Conservation (phyloP, 2,113 vertebrate genomes). For the Oenanthe melanoleuca region DNA sequence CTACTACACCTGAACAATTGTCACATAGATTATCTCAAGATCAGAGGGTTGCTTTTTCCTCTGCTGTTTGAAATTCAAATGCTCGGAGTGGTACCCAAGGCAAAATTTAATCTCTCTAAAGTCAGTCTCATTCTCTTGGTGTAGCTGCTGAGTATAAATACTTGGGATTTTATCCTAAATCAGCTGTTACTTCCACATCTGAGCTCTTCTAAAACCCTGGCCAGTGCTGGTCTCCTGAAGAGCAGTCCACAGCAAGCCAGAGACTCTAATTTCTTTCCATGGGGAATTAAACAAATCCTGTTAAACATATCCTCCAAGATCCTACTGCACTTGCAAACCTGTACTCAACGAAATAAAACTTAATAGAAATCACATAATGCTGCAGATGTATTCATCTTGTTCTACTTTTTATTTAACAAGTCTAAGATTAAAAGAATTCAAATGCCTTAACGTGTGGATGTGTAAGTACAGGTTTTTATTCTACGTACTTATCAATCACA, state of each 20-base stretch:
- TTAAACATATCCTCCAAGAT: neutral
- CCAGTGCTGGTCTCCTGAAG: neutral
- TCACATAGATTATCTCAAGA: neutral
- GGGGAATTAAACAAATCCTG: neutral
- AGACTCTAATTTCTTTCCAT: neutral
- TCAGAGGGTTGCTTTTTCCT: neutral
- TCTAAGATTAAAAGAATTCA: neutral
- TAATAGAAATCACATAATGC: neutral
- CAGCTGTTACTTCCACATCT: neutral
- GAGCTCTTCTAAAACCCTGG: neutral
- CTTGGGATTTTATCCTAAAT: neutral
- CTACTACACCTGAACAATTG: rapidly evolving
- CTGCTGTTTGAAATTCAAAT: neutral
- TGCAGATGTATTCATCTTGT: neutral
- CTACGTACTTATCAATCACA: neutral
- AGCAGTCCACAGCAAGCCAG: neutral
- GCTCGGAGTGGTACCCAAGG: neutral
- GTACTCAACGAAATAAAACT: neutral
- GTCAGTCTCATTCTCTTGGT: neutral
- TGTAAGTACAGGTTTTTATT: neutral
- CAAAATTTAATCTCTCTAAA: neutral
- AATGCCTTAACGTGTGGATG: neutral
- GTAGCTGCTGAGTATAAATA: neutral
- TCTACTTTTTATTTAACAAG: neutral
- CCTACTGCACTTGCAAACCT: neutral